A percentile compares a stretch with the other conserved stretches of the same genome.
Evolutionary conservation across 2,888 invertebrate genomes (phyloP).

Genomic region (Nysson spinosus): DNA sequence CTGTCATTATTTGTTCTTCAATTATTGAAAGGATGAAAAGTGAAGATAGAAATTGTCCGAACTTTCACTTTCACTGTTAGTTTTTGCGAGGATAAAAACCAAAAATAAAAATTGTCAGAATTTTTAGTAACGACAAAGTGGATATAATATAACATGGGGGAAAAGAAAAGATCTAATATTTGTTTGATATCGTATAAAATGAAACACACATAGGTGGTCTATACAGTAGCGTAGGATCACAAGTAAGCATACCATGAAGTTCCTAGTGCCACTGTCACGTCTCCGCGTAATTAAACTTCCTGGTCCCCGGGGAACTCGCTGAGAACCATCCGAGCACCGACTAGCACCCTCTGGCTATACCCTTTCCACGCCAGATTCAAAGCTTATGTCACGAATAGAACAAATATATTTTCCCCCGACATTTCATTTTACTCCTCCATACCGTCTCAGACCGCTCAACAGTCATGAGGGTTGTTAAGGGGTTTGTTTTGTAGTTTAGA

Average conservation of each 20-base stretch:
- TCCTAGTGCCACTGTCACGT: constrained; percentile 61
- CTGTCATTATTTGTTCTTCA: too few species aligned
- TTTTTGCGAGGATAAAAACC: too few species aligned
- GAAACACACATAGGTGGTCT: constrained; percentile 39
- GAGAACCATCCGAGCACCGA: constrained; percentile 54
- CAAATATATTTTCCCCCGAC: not conserved
- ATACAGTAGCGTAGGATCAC: constrained; percentile 18
- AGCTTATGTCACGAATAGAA: constrained; percentile 15
- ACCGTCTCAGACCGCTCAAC: too few species aligned
- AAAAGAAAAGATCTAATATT: not conserved
- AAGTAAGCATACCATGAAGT: constrained; percentile 49
- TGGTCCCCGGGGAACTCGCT: constrained; percentile 52
- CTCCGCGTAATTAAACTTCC: constrained; percentile 71
- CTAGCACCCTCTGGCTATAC: constrained; percentile 44
- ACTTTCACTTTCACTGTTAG: too few species aligned
- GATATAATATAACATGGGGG: not conserved
- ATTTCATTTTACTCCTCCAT: not conserved
- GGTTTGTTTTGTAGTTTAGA: too few species aligned
- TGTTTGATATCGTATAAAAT: constrained; percentile 10
- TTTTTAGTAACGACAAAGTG: not conserved
- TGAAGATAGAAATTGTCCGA: too few species aligned
- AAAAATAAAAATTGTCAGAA: too few species aligned
- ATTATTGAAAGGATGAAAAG: too few species aligned
- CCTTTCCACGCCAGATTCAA: constrained; percentile 26
- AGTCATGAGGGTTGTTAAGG: too few species aligned